phyloP scores from a whole-genome alignment of 2,888 invertebrate species.

The Norana najaformis region DNA sequence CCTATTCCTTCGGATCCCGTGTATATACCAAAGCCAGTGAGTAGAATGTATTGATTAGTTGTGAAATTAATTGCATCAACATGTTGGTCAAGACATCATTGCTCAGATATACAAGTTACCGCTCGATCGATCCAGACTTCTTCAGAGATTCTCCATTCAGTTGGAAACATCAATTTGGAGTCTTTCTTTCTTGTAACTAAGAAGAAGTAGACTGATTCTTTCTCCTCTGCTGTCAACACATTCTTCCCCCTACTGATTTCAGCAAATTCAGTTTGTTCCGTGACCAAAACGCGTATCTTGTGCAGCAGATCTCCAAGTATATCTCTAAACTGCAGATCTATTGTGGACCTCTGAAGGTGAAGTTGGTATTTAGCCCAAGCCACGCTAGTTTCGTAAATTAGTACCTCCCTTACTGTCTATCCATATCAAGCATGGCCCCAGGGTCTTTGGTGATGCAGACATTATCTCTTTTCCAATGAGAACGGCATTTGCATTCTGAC shows the following conservation, averaged over 20 bases:
- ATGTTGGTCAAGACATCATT: background rate
- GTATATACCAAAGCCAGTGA: background rate
- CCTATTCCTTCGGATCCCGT: background rate
- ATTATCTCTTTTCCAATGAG: background rate
- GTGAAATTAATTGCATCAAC: background rate
- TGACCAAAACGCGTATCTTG: background rate
- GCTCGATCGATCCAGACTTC: background rate
- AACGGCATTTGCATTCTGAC: background rate
- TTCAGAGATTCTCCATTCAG: background rate
- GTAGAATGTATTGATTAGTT: background rate
- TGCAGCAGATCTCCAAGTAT: background rate
- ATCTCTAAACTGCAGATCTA: conserved; percentile 15
- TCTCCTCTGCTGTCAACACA: background rate
- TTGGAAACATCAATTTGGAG: background rate
- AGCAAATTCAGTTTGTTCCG: conserved; percentile 14
- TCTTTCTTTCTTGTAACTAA: background rate
- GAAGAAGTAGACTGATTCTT: conserved; percentile 8
- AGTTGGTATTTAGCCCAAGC: conserved; percentile 10
- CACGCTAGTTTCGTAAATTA: background rate
- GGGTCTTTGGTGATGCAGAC: background rate
- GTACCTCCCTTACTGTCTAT: background rate
- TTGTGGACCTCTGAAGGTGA: background rate
- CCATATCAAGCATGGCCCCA: background rate
- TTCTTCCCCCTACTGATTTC: background rate
- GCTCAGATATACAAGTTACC: background rate